These are phyloP conservation scores for Rhea pennata DNA, from an alignment of 2,113 vertebrate species.

Conservation along the genomic window DNA sequence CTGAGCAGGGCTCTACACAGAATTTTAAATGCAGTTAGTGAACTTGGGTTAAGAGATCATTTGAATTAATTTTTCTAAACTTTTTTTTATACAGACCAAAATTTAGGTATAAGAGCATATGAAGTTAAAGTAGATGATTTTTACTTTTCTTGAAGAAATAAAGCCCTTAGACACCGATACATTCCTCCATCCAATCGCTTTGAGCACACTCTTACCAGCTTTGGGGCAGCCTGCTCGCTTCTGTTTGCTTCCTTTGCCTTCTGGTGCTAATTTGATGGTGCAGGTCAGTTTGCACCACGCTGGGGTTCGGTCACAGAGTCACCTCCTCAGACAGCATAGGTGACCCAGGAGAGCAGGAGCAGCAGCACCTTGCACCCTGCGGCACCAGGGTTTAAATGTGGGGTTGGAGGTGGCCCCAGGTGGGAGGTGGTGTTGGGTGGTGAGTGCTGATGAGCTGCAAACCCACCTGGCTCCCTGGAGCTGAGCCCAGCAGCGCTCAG, in stretches of 20 bases:
- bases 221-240: not conserved
- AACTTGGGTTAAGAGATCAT: not conserved
- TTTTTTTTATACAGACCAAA: not conserved
- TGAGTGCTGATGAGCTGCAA: not conserved
- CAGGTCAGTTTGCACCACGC: not conserved
- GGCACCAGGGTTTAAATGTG: not conserved
- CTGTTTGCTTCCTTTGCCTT: not conserved
- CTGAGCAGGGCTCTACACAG: not conserved
- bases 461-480: not conserved
- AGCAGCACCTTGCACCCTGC: not conserved
- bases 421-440: not conserved
- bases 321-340: not conserved
- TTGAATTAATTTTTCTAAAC: rapidly evolving
- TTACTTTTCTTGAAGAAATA: not conserved
- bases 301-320: too few species aligned
- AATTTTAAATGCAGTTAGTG: not conserved
- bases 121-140: not conserved
- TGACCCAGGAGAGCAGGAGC: not conserved
- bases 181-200: not conserved
- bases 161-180: not conserved
- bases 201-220: too few species aligned
- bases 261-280: not conserved
- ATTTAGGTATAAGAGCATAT: too few species aligned
- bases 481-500: not conserved
- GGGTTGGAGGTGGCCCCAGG: not conserved